phyloP scores from a whole-genome alignment of 2,888 invertebrate species.

The Ophonus ardosiacus region DNA sequence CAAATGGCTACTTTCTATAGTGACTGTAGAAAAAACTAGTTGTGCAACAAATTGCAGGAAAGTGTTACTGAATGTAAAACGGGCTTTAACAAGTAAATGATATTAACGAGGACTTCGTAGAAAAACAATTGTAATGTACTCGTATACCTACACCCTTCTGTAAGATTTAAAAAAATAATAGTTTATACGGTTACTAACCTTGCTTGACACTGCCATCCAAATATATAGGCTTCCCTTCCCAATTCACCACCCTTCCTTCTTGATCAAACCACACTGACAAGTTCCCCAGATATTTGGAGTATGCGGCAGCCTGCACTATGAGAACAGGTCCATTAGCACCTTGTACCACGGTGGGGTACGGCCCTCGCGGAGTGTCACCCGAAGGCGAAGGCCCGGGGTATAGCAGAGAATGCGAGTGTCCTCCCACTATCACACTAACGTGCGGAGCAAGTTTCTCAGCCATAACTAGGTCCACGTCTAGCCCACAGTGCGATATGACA shows the following conservation, averaged over 20 bases:
- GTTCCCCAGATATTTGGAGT: slow-evolving; percentile 87
- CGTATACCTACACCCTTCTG: no score
- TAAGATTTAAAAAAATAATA: no score
- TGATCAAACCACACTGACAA: slow-evolving; percentile 85
- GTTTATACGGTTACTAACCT: slow-evolving; percentile 75
- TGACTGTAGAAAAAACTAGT: no score
- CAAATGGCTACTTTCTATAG: no score
- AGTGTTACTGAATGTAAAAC: no score
- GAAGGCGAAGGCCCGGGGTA: slow-evolving; percentile 79
- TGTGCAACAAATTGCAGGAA: no score
- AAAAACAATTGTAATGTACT: no score
- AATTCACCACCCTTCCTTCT: slow-evolving; percentile 81
- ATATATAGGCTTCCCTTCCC: slow-evolving; percentile 86
- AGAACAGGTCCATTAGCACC: slow-evolving; percentile 79
- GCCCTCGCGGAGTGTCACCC: slow-evolving; percentile 78
- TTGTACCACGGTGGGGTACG: slow-evolving; percentile 85
- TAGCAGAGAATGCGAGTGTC: slow-evolving; percentile 89
- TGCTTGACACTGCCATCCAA: slow-evolving; percentile 80
- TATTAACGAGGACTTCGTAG: no score
- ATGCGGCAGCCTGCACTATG: slow-evolving; percentile 85
- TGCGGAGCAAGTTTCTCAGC: slow-evolving; percentile 82
- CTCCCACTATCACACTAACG: slow-evolving; percentile 91
- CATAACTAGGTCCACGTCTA: slow-evolving; percentile 82
- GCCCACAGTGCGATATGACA: slow-evolving; percentile 90
- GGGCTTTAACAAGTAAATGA: no score